Conservation (phyloP, 2,797 vertebrate species). For the Zalophus californianus region DNA sequence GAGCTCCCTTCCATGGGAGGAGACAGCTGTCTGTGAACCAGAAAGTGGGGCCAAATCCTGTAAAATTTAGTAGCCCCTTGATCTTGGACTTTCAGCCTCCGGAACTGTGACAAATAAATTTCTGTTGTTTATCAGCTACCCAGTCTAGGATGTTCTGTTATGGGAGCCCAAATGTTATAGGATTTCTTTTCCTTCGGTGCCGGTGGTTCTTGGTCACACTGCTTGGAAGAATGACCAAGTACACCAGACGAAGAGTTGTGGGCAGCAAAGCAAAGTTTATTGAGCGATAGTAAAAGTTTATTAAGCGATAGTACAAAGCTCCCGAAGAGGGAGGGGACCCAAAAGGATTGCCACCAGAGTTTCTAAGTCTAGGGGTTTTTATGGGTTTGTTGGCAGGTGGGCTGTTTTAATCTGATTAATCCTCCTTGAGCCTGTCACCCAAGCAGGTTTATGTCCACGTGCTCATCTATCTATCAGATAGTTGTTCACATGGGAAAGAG, state of each 20-base stretch:
- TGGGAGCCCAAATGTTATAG: neutral
- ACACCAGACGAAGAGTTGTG: neutral
- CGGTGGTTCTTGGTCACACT: neutral
- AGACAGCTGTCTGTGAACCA: neutral
- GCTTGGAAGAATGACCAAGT: neutral
- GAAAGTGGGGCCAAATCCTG: neutral
- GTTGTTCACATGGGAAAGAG: too few relatives aligned
- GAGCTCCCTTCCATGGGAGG: neutral
- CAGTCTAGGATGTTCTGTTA: neutral
- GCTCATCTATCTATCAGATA: too few relatives aligned
- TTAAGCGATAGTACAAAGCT: neutral
- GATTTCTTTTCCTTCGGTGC: neutral
- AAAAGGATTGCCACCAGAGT: neutral
- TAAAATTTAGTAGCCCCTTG: neutral
- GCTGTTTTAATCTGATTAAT: too few relatives aligned
- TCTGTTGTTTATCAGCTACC: neutral
- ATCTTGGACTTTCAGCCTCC: neutral
- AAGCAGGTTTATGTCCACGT: too few relatives aligned
- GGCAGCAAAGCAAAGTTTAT: neutral
- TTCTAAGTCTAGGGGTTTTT: neutral
- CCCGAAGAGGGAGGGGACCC: neutral
- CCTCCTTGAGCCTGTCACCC: too few relatives aligned
- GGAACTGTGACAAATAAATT: neutral
- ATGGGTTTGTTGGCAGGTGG: neutral
- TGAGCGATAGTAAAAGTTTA: neutral